phyloP scores from a whole-genome alignment of 2,888 invertebrate genomes.

The Cheiracanthium punctorium region DNA sequence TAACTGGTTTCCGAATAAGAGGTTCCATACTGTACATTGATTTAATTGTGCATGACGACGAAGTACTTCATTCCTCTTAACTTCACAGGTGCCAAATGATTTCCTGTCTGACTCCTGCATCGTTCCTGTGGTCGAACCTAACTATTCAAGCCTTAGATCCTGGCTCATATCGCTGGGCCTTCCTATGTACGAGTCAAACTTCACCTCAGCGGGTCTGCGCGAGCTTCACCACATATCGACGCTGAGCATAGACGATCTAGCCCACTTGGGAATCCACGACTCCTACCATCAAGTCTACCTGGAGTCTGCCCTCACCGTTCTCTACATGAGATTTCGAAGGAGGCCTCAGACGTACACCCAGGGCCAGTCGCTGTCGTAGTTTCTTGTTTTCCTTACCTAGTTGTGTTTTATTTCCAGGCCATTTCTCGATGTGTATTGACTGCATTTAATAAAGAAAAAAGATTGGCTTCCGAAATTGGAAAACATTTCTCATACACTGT shows the following conservation, averaged over 20 bases:
- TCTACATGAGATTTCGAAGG: conserved; percentile 51
- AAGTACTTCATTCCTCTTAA: too few relatives aligned
- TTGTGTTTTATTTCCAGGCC: neutral
- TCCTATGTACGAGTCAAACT: conserved; percentile 75
- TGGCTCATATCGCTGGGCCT: conserved; percentile 76
- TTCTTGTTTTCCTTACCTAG: neutral
- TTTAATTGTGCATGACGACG: too few relatives aligned
- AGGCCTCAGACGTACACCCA: conserved; percentile 56
- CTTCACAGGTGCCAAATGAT: conserved; percentile 75
- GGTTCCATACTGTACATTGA: too few relatives aligned
- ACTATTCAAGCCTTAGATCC: conserved; percentile 75
- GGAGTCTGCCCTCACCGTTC: conserved; percentile 69
- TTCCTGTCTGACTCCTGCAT: conserved; percentile 74
- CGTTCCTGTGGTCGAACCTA: conserved; percentile 74
- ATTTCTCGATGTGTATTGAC: neutral
- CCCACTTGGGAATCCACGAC: conserved; percentile 58
- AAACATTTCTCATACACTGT: neutral
- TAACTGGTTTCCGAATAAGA: too few relatives aligned
- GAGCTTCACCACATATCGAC: conserved; percentile 74
- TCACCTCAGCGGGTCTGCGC: conserved; percentile 50
- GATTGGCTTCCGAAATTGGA: neutral
- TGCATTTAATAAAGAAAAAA: neutral
- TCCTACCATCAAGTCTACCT: conserved; percentile 67
- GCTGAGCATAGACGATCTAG: conserved; percentile 61
- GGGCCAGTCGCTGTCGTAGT: conserved; percentile 48